Conservation (phyloP, 2,888 invertebrate genomes). For the Cheilosia urbana region DNA sequence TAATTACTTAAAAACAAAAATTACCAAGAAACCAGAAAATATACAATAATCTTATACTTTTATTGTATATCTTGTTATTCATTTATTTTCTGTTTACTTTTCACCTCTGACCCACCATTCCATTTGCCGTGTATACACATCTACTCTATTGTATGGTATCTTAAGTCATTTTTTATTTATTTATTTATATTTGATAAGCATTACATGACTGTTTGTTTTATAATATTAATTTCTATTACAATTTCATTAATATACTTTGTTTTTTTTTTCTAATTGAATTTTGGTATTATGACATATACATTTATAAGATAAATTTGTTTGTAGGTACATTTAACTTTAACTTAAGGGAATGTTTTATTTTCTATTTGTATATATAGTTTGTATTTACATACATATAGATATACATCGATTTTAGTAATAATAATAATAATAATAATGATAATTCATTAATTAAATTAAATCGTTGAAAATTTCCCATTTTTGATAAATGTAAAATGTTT, state of each 20-base stretch:
- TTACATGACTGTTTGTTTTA: conserved; percentile 42
- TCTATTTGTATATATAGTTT: conserved; percentile 62
- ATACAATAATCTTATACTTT: conserved; percentile 4
- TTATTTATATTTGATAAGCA: conserved; percentile 47
- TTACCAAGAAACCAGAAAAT: conserved; percentile 46
- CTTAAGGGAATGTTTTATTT: conserved; percentile 47
- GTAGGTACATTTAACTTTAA: conserved; percentile 73
- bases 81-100: conserved; percentile 6
- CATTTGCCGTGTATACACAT: conserved; percentile 24
- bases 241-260: conserved; percentile 58
- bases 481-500: conserved; percentile 43
- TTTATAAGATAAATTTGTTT: conserved; percentile 69
- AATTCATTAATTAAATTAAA: conserved; percentile 69
- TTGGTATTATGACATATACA: conserved; percentile 73
- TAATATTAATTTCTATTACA: conserved; percentile 51
- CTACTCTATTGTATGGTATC: conserved; percentile 28
- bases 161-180: conserved; percentile 40
- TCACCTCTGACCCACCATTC: conserved; percentile 33
- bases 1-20: conserved; percentile 17
- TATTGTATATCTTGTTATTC: conserved; percentile 14
- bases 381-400: conserved; percentile 74
- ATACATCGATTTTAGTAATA: conserved; percentile 69
- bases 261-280: conserved; percentile 65
- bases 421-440: conserved; percentile 60
- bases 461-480: conserved; percentile 70